phyloP scores from a whole-genome alignment of 2,113 vertebrate genomes.

The Phycodurus eques region DNA sequence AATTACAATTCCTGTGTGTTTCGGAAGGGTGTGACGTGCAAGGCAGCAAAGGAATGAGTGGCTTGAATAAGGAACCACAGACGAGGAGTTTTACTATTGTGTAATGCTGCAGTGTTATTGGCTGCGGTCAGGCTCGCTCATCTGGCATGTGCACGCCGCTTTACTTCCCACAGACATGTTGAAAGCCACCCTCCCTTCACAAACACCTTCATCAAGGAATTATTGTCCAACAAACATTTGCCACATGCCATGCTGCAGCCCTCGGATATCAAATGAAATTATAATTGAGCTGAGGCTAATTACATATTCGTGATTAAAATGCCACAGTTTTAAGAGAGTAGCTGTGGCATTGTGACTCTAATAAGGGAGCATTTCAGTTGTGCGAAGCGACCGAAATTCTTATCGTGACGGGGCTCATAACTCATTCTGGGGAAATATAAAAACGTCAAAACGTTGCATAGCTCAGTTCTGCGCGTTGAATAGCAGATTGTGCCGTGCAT shows the following conservation, averaged over 20 bases:
- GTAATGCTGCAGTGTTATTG: slow-evolving; percentile 48
- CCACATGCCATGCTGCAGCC: not conserved
- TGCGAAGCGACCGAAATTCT: not conserved
- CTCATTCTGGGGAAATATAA: not conserved
- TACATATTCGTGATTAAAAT: slow-evolving; percentile 2
- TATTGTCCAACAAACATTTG: slow-evolving; percentile 22
- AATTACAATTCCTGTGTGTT: slow-evolving; percentile 31
- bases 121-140: slow-evolving; percentile 49
- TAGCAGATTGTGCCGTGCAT: not conserved
- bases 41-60: slow-evolving; percentile 33
- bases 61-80: slow-evolving; percentile 46
- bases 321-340: slow-evolving; percentile 1
- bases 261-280: not conserved
- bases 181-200: slow-evolving; percentile 44
- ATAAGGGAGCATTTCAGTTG: slow-evolving; percentile 1
- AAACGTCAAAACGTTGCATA: slow-evolving; percentile 12
- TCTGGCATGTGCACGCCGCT: slow-evolving; percentile 51
- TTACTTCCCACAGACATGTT: slow-evolving; percentile 49
- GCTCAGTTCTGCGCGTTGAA: not conserved
- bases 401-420: slow-evolving; percentile 9
- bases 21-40: slow-evolving; percentile 49
- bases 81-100: slow-evolving; percentile 48
- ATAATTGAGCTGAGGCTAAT: not conserved
- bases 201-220: slow-evolving; percentile 52
- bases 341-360: not conserved